Base-by-base conservation (phyloP, 1,140 invertebrate species). In the Scaptomyza hsui region DNA sequence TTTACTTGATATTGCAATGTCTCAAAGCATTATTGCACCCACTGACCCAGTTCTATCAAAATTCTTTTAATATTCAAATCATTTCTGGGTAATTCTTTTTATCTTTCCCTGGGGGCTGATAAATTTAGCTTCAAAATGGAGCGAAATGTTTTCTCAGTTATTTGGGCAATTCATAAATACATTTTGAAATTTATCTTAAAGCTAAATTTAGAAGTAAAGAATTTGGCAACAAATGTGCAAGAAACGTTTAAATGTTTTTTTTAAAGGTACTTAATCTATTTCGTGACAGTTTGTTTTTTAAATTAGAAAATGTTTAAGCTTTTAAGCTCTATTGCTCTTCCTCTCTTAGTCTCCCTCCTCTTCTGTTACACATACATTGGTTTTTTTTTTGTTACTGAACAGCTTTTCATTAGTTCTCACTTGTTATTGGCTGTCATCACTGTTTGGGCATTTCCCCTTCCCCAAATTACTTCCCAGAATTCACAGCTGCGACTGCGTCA, bases 401-500 rank as follows among this genome's bases (percentile, higher is more conserved):
- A 75, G 44, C 47, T 52, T 64, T 48, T 72, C 15, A 32, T 59
- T 44, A 13, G 4, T 19, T 35, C 6, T 35, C 24, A 15, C 3
- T 47, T 39, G 13, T 53, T 49, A 26, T 49, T 49, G 47, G 51
- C 57, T 41, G 39, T 32, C 57, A 39, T 77, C 77, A 75, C 55
- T 48, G 62, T 65, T 62, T 67, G 21, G 53, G 37, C 78, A 78
- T 82, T 82, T 82, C 74, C 74, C 29, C 44, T 57, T 19, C 41
- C 24, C 26, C 24, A 45, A 55, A 42, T 49, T 37, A 39, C 18
- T 79, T 61, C 48, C 18, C 16, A 48, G 76, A 71, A 72, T 72
- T 61, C 12, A 57, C 62, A 60, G 45, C 52, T 57, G 44, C 26
- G 52, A 49, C 42, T 16, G 3, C 49, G 15, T 21, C 35, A 2